Evolutionary conservation across 1,140 invertebrate genomes (phyloP).

Genomic region (Drosophila ambigua): DNA sequence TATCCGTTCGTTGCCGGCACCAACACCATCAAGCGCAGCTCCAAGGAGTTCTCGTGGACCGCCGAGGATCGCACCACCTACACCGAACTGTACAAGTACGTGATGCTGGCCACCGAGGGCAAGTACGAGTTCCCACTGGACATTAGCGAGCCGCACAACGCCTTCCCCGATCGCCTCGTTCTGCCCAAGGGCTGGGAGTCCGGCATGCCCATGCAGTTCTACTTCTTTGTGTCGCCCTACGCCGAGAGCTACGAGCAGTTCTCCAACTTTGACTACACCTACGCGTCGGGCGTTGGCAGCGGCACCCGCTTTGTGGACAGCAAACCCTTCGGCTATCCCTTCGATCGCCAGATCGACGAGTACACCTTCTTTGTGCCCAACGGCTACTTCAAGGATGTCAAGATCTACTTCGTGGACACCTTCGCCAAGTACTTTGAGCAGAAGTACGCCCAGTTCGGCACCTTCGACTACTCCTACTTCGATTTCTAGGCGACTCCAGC

Average conservation of each 20-base stretch:
- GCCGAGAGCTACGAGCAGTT: slow-evolving; percentile 66
- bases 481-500: slow-evolving; percentile 28
- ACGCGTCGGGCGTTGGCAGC: slow-evolving; percentile 60
- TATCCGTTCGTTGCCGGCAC: slow-evolving; percentile 87
- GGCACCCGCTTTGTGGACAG: slow-evolving; percentile 68
- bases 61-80: slow-evolving; percentile 87
- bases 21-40: slow-evolving; percentile 88
- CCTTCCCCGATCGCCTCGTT: slow-evolving; percentile 86
- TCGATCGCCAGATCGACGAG: slow-evolving; percentile 82
- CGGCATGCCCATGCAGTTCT: slow-evolving; percentile 87
- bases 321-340: slow-evolving; percentile 83
- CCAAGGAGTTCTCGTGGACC: slow-evolving; percentile 87
- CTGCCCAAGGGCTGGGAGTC: slow-evolving; percentile 86
- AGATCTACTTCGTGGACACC: slow-evolving; percentile 84
- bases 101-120: slow-evolving; percentile 85
- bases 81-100: slow-evolving; percentile 85
- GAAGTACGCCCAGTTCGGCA: slow-evolving; percentile 64
- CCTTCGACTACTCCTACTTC: slow-evolving; percentile 58
- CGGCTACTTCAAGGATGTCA: slow-evolving; percentile 79
- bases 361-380: slow-evolving; percentile 80
- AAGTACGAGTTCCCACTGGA: slow-evolving; percentile 84
- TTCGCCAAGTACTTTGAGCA: slow-evolving; percentile 78
- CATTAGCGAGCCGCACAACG: slow-evolving; percentile 84
- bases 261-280: slow-evolving; percentile 62
- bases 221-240: slow-evolving; percentile 84